Conservation (phyloP, 2,113 vertebrate species). For the Myxocyprinus asiaticus region DNA sequence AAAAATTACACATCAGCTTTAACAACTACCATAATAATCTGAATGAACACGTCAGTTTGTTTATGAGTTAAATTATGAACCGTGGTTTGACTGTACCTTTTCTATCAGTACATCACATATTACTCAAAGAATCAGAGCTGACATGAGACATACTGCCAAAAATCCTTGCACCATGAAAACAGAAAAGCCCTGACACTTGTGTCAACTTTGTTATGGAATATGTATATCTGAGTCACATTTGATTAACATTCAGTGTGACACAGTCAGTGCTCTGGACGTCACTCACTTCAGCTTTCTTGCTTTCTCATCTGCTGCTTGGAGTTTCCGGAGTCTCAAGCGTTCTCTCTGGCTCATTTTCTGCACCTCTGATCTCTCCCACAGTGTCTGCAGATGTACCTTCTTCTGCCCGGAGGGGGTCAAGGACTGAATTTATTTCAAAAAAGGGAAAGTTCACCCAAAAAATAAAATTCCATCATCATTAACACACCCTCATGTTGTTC, state of each 20-base stretch:
- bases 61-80: too few species aligned
- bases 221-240: constrained; percentile 18
- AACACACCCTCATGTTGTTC: too few species aligned
- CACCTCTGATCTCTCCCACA: constrained; percentile 77
- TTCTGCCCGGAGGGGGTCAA: constrained; percentile 72
- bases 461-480: too few species aligned
- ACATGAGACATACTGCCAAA: neutral
- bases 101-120: neutral
- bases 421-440: neutral
- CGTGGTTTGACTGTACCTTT: neutral
- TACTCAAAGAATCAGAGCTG: neutral
- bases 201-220: neutral
- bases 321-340: constrained; percentile 79
- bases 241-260: neutral
- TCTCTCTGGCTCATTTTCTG: constrained; percentile 83
- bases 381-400: constrained; percentile 81
- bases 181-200: neutral
- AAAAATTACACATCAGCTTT: too few species aligned
- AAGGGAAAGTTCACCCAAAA: too few species aligned
- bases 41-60: too few species aligned
- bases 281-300: constrained; percentile 70
- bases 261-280: neutral
- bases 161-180: constrained; percentile 2
- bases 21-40: too few species aligned
- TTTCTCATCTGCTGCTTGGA: constrained; percentile 76